Evolutionary conservation across 2,888 invertebrate species (phyloP), one percentile per base, ranked within the genome.

Genomic region (Microctonus hyperodae): DNA sequence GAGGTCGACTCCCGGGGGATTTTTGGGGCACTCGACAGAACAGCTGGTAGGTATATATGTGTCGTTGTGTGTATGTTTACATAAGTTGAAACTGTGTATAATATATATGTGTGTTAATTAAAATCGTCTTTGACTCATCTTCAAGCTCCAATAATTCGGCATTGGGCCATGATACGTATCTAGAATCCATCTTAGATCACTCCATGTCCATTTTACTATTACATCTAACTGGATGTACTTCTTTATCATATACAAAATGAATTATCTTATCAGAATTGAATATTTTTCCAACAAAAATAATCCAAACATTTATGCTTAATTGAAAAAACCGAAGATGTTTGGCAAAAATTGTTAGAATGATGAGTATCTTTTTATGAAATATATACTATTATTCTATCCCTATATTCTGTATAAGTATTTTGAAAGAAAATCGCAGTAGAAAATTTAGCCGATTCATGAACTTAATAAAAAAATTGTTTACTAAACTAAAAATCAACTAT

Each of bases 51-150:
- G n/a, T n/a, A n/a, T n/a, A n/a, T n/a, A n/a, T n/a, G n/a, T n/a
- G n/a, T n/a, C n/a, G n/a, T n/a, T 35, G 37, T 23, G 53, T 44
- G 59, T 37, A 3, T 40, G 31, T 59, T n/a, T n/a, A 50, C 63
- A 57, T 37, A 37, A 44, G 35, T 50, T n/a, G n/a, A n/a, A n/a
- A n/a, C n/a, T n/a, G n/a, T n/a, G n/a, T n/a, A n/a, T n/a, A n/a
- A 65, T 77, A 75, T 78, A 74, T 78, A 75, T 78, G 75, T 72
- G 78, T 80, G 79, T 82, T 82, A 82, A 82, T 82, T 82, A 82
- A 81, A 72, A 75, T 77, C 79, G 76, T 76, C 74, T 68, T 64
- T 60, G 65, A 51, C 61, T 62, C 44, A 44, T 44, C 44, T 16
- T 16, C 3, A 16, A 44, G 44, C 44, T 20, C 9, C 2, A n/a